Percentiles rank a stretch among this genome's conserved stretches.
Conservation (phyloP, 2,113 vertebrate species). For the Equus quagga region DNA sequence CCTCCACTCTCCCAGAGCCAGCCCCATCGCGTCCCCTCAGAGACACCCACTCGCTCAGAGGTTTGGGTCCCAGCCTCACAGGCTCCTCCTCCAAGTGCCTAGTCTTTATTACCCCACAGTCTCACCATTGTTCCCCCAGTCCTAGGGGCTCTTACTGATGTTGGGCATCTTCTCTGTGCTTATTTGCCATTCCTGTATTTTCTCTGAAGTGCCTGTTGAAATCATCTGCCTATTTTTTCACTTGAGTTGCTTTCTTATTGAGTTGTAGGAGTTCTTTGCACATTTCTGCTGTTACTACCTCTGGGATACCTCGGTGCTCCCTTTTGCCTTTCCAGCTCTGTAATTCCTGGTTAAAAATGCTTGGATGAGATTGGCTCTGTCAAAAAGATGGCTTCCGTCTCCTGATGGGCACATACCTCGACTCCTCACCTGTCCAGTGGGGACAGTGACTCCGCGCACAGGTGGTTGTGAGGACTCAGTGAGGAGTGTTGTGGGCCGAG, state of each 20-base stretch:
- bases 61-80: neutral
- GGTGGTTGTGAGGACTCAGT: neutral
- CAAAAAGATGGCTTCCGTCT: neutral
- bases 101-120: neutral
- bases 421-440: no score
- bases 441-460: neutral
- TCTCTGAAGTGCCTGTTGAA: neutral
- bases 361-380: neutral
- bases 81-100: neutral
- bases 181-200: neutral
- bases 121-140: neutral
- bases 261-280: neutral
- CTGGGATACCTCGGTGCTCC: neutral
- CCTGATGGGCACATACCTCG: neutral
- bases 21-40: neutral
- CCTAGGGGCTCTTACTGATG: no score
- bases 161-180: neutral
- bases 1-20: neutral
- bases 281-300: neutral
- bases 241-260: neutral
- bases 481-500: neutral
- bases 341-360: neutral
- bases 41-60: neutral
- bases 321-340: neutral
- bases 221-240: neutral